Evolutionary conservation across 2,797 vertebrate genomes (phyloP).

Genomic region (Picus viridis): DNA sequence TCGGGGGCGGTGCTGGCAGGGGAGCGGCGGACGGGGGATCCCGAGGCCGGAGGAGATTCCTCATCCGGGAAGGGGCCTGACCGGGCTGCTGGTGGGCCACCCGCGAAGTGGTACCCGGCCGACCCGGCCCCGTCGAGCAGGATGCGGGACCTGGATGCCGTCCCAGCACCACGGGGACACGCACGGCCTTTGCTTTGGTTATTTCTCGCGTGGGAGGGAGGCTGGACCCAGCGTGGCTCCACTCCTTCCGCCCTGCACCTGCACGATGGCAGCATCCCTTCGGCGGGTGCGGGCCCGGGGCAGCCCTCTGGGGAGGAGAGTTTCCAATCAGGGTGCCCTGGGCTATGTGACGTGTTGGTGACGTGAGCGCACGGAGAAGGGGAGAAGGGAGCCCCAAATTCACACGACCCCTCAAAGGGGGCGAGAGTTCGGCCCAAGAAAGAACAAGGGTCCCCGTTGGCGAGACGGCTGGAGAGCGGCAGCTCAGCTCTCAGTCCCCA

Average conservation of each 20-base stretch:
- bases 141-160: not conserved
- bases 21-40: not conserved
- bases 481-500: not conserved
- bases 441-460: not conserved
- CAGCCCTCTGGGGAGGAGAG: not conserved
- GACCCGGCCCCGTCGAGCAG: not conserved
- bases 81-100: not conserved
- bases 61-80: not conserved
- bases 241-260: not conserved
- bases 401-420: not conserved
- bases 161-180: not conserved
- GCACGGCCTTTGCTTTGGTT: not conserved
- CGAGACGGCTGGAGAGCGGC: not conserved
- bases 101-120: not conserved
- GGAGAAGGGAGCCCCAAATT: slow-evolving; percentile 3
- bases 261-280: not conserved
- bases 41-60: not conserved
- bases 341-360: not conserved
- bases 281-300: not conserved
- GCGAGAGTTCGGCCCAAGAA: not conserved
- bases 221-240: not conserved
- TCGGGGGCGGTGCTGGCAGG: not conserved
- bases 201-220: not conserved
- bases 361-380: not conserved
- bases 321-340: not conserved